Evolutionary conservation across 2,888 invertebrate genomes (phyloP), one percentile per base, ranked within the genome.

Genomic region (Drosophila dives): DNA sequence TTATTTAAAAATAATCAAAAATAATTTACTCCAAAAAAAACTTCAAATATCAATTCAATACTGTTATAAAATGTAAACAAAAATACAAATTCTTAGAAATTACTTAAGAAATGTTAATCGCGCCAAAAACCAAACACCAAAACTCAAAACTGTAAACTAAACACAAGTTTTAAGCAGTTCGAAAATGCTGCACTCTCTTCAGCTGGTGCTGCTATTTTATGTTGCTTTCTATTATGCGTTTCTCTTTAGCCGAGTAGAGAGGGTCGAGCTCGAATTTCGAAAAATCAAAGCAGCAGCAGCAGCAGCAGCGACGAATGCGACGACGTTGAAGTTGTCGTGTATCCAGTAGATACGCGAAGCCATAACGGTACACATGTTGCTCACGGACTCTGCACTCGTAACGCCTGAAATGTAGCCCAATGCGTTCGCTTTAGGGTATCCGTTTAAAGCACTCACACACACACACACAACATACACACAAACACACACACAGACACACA

Each of bases 281-380:
- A 77, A 83, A 83, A 83, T 83, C 83, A 83, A 77, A 83, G 86
- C 82, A 50, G 40, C 38, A 68, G 64, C 38, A 68, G 64, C 51
- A 70, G 68, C 71, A 72, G 62, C 64, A 72, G 50, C 58, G 49
- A 12, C 75, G 64, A 42, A 65, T 68, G 53, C 76, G 50, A 50
- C 51, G 33, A 42, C 32, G 67, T 38, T 51, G 58, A 23, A 26
- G 72, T 64, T 66, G 53, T 80, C 74, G 79, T 64, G 74, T 72
- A 79, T 76, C 75, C 83, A 78, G 83, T 91, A 86, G 85, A 90
- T 87, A 87, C 90, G 89, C 90, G 90, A 89, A 88, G 78, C 90
- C 83, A 89, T 86, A 86, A 89, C 91, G 80, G 89, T 90, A 81
- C 91, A 90, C 89, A 91, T 85, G 91, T 80, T 81, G 82, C 83